phyloP scores from a whole-genome alignment of 1,140 invertebrate genomes.

The Akabosia matsudoensis region DNA sequence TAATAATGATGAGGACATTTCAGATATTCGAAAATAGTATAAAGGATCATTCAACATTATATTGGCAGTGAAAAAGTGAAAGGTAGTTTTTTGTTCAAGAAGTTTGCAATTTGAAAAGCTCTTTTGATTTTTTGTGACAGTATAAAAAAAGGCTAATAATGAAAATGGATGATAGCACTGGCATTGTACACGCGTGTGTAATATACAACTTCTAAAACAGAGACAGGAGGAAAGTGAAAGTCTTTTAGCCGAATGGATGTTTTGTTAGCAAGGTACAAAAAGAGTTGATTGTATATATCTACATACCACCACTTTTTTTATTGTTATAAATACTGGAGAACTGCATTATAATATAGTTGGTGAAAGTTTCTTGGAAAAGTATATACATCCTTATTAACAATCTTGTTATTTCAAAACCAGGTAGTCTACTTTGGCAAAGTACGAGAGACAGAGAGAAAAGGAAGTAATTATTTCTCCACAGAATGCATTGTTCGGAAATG shows the following conservation, averaged over 20 bases:
- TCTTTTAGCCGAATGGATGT: constrained; percentile 8
- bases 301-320: neutral
- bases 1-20: too few species aligned
- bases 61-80: neutral
- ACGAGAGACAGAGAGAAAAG: neutral
- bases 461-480: neutral
- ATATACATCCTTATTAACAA: too few species aligned
- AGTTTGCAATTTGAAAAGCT: neutral
- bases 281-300: neutral
- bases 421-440: neutral
- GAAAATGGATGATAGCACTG: neutral
- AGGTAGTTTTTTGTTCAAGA: neutral
- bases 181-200: neutral
- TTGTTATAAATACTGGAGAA: too few species aligned
- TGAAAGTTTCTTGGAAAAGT: too few species aligned
- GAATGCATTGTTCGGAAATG: neutral
- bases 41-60: neutral
- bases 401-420: too few species aligned
- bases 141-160: neutral
- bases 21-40: neutral
- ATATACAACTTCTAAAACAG: neutral
- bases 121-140: neutral
- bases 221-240: neutral
- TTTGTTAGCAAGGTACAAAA: neutral
- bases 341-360: too few species aligned